A percentile compares a stretch with the other conserved stretches of the same genome.
These are phyloP conservation scores for Lacanobia oleracea DNA, from an alignment of 2,888 invertebrate species.

Conservation along the genomic window DNA sequence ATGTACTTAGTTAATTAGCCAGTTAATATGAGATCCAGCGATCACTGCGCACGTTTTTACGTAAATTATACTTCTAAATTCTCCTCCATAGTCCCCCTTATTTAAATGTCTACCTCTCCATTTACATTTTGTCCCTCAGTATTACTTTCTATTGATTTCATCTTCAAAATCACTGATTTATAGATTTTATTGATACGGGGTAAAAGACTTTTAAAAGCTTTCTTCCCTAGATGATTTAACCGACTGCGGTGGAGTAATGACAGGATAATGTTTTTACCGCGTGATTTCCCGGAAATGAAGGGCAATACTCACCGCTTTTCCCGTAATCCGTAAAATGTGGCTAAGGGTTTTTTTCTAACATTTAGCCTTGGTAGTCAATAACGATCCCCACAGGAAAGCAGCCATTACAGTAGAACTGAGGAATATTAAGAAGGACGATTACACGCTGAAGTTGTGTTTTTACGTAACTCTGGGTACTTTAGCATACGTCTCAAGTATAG, in stretches of 20 bases:
- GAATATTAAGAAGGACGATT: conserved; percentile 6
- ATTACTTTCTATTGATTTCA: conserved; percentile 63
- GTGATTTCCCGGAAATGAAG: conserved; percentile 27
- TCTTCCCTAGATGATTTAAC: conserved; percentile 34
- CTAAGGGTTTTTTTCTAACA: conserved; percentile 1
- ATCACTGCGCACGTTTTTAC: conserved; percentile 49
- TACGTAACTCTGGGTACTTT: neutral
- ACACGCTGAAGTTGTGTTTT: neutral
- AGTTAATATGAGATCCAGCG: conserved; percentile 43
- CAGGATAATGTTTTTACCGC: conserved; percentile 35
- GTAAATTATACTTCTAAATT: conserved; percentile 61
- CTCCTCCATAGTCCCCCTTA: conserved; percentile 49
- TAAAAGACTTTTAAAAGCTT: conserved; percentile 53
- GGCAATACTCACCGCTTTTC: conserved; percentile 19
- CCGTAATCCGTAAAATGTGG: conserved; percentile 1
- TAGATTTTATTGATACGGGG: conserved; percentile 48
- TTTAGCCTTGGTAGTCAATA: neutral
- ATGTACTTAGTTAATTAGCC: conserved; percentile 39
- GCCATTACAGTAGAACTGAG: neutral
- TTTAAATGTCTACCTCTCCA: conserved; percentile 60
- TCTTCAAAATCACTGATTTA: conserved; percentile 58
- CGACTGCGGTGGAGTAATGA: conserved; percentile 34
- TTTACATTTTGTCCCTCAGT: conserved; percentile 58
- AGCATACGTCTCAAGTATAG: neutral
- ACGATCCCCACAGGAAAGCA: neutral